A percentile compares a stretch with the other conserved stretches of the same genome.
These are phyloP conservation scores for Drosophila prolongata DNA, from an alignment of 2,888 invertebrate genomes.

Conservation along the genomic window DNA sequence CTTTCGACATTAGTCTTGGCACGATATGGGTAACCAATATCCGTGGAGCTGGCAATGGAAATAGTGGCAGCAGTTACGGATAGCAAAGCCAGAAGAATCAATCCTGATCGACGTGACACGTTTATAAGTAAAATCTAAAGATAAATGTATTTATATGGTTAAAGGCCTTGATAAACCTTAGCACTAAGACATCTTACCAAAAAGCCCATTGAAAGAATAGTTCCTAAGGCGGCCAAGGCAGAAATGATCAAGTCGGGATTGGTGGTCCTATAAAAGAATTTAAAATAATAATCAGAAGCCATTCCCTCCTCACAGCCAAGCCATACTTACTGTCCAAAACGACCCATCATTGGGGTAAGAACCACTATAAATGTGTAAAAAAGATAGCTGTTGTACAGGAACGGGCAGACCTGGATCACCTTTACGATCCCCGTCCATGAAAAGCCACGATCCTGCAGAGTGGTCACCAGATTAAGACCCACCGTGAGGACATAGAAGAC, in stretches of 20 bases:
- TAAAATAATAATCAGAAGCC: background rate
- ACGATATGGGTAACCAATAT: conserved; percentile 86
- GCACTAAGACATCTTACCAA: conserved; percentile 65
- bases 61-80: conserved; percentile 26
- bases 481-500: conserved; percentile 74
- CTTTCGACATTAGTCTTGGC: conserved; percentile 85
- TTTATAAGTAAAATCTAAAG: conserved; percentile 50
- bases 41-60: conserved; percentile 81
- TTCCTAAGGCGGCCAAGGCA: conserved; percentile 78
- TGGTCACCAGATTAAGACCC: conserved; percentile 72
- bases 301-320: background rate
- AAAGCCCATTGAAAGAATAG: conserved; percentile 79
- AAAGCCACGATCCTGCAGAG: conserved; percentile 70
- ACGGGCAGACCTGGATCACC: conserved; percentile 83
- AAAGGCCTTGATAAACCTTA: too few relatives aligned
- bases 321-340: conserved; percentile 76
- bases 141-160: too few relatives aligned
- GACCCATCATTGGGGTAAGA: conserved; percentile 83
- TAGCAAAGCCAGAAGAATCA: conserved; percentile 41
- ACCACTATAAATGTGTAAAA: conserved; percentile 83
- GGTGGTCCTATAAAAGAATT: conserved; percentile 57
- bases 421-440: conserved; percentile 76
- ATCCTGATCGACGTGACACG: conserved; percentile 52
- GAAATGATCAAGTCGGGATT: conserved; percentile 86
- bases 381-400: conserved; percentile 84